A percentile compares a stretch with the other conserved stretches of the same genome.
Evolutionary conservation across 2,113 vertebrate species (phyloP).

Genomic region (Connochaetes taurinus): DNA sequence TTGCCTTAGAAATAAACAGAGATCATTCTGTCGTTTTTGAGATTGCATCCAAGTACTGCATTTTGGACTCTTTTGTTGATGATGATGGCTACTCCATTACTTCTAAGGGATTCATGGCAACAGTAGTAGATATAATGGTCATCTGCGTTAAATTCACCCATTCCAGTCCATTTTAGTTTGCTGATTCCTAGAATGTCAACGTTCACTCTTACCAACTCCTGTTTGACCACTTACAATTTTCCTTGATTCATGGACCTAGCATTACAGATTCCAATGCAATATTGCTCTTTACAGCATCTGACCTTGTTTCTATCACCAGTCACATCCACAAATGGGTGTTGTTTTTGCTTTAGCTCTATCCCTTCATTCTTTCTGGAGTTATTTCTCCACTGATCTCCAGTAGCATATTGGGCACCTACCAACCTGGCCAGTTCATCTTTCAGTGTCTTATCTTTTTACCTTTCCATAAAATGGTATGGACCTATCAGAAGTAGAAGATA

Average conservation of each 20-base stretch:
- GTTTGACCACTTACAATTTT: background rate
- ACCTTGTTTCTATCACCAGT: background rate
- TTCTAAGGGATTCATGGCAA: background rate
- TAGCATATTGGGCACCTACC: background rate
- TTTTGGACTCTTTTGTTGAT: background rate
- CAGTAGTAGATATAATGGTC: background rate
- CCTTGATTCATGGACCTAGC: background rate
- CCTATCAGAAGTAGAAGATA: background rate
- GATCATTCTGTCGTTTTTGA: background rate
- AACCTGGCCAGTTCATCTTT: background rate
- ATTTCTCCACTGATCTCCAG: background rate
- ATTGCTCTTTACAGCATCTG: background rate
- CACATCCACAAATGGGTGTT: background rate
- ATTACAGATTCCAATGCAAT: background rate
- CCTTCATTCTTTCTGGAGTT: background rate
- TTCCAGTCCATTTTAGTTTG: fast-evolving
- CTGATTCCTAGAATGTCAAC: background rate
- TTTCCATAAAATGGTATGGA: background rate
- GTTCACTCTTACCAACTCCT: background rate
- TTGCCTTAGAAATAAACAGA: background rate
- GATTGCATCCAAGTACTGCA: background rate
- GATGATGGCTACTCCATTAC: background rate
- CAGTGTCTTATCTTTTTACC: background rate
- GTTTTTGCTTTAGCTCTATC: background rate
- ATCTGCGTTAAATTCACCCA: background rate